Conservation (phyloP, 2,113 vertebrate genomes). For the Trachemys scripta region DNA sequence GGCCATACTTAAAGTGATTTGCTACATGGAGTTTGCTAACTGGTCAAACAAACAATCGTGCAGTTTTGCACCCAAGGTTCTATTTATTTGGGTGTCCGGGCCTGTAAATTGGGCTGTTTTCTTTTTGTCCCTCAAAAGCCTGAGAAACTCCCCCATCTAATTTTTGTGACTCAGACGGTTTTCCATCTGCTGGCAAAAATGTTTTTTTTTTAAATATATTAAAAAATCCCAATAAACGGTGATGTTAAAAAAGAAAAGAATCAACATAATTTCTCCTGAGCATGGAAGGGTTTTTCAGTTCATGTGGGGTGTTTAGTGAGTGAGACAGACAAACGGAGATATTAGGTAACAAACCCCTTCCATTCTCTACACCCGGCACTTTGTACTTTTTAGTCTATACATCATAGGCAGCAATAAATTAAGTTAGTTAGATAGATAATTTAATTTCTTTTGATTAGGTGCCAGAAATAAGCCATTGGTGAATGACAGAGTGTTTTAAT, state of each 20-base stretch:
- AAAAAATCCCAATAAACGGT: accelerated
- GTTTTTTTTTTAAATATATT: neutral
- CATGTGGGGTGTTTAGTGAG: neutral
- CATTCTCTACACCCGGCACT: neutral
- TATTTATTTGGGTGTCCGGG: neutral
- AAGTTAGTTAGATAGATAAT: conserved; percentile 49
- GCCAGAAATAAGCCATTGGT: conserved; percentile 79
- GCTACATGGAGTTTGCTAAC: neutral
- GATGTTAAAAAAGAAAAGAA: neutral
- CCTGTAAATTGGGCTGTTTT: neutral
- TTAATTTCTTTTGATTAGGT: conserved; percentile 80
- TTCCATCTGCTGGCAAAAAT: accelerated
- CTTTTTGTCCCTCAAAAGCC: neutral
- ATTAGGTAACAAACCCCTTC: conserved; percentile 30
- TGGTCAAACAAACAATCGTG: neutral
- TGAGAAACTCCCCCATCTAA: neutral
- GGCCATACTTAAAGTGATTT: neutral
- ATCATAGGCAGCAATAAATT: neutral
- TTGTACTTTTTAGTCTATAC: neutral
- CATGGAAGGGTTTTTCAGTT: neutral
- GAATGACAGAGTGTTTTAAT: conserved; percentile 78
- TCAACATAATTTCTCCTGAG: neutral
- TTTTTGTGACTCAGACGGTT: neutral
- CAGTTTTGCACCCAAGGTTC: neutral
- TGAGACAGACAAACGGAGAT: neutral